Conservation (phyloP, 2,888 invertebrate genomes). For the Chloromyia formosa region DNA sequence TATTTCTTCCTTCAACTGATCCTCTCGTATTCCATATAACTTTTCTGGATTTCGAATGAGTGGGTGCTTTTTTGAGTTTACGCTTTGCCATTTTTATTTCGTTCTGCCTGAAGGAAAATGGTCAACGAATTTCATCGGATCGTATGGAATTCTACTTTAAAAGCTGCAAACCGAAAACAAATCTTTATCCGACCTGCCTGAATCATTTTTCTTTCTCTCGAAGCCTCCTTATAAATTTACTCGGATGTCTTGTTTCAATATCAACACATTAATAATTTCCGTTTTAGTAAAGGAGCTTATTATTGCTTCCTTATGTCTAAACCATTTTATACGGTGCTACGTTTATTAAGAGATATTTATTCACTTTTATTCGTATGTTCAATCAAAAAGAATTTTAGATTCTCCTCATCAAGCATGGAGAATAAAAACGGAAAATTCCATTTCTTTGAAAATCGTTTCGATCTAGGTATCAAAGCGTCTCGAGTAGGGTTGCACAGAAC, state of each 20-base stretch:
- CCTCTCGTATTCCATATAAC: not conserved
- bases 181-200: not conserved
- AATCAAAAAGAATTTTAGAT: constrained; percentile 48
- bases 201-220: not conserved
- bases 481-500: too few relatives aligned
- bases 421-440: constrained; percentile 36
- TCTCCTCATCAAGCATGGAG: constrained; percentile 46
- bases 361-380: constrained; percentile 29
- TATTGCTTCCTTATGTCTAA: constrained; percentile 6
- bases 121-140: not conserved
- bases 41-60: not conserved
- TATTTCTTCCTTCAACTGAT: not conserved
- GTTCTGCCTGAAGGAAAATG: not conserved
- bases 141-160: not conserved
- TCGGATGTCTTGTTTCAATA: constrained; percentile 41
- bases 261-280: constrained; percentile 47
- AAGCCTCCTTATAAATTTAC: constrained; percentile 45
- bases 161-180: not conserved
- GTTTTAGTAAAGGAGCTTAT: constrained; percentile 42
- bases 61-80: not conserved
- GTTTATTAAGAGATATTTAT: constrained; percentile 36
- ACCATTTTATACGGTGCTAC: constrained; percentile 12
- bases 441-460: too few relatives aligned
- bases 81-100: not conserved
- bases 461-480: too few relatives aligned